A percentile compares a stretch with the other conserved stretches of the same genome.
Conservation (phyloP, 2,888 invertebrate species). For the Chloroclysta siterata region DNA sequence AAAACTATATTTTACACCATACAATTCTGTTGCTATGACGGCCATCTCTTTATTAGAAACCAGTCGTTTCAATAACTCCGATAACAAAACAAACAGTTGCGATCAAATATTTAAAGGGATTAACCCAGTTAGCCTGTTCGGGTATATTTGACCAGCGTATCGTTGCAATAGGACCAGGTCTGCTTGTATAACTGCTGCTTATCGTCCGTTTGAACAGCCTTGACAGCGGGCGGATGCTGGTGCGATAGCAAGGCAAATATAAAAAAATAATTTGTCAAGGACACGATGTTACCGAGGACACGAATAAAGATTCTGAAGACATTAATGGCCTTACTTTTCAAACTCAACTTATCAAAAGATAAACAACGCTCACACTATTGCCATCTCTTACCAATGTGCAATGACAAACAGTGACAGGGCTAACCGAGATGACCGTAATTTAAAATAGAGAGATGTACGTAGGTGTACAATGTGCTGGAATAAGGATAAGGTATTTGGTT, state of each 20-base stretch:
- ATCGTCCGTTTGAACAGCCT: conserved; percentile 65
- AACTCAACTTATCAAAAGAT: background rate
- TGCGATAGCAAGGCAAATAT: conserved; percentile 56
- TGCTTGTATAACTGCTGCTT: conserved; percentile 54
- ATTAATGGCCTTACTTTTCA: background rate
- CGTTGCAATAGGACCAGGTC: conserved; percentile 52
- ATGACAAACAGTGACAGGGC: background rate
- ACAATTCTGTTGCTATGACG: background rate
- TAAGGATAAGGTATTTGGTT: too few species aligned
- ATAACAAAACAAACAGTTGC: conserved; percentile 35
- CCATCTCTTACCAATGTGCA: background rate
- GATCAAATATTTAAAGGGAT: conserved; percentile 59
- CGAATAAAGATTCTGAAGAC: background rate
- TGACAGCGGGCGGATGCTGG: conserved; percentile 68
- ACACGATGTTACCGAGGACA: conserved; percentile 17
- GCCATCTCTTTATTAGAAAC: background rate
- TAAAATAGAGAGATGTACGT: too few species aligned
- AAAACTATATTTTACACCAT: too few species aligned
- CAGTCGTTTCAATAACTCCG: conserved; percentile 12
- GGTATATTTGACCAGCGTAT: conserved; percentile 62
- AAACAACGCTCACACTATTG: too few species aligned
- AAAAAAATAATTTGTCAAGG: conserved; percentile 40
- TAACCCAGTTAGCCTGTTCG: conserved; percentile 59
- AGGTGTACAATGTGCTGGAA: too few species aligned
- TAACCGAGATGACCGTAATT: too few species aligned